phyloP scores from a whole-genome alignment of 2,888 invertebrate species.

The Chromoteleia sp. region DNA sequence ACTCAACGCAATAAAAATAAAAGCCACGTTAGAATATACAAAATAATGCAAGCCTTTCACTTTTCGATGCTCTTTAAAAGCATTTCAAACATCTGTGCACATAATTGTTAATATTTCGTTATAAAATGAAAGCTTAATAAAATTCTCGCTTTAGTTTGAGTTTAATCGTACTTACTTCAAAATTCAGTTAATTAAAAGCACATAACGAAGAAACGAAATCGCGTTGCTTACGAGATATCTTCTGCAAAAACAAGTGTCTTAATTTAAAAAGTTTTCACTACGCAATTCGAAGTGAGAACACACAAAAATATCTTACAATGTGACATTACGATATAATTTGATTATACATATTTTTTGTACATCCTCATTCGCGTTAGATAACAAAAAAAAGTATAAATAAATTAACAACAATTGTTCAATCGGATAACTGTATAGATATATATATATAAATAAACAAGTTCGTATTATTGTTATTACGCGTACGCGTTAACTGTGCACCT shows the following conservation, averaged over 20 bases:
- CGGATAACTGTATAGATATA: too few relatives aligned
- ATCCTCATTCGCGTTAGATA: background rate
- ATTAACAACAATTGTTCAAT: too few relatives aligned
- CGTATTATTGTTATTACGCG: too few relatives aligned
- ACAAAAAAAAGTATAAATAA: too few relatives aligned
- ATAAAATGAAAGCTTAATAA: constrained; percentile 32
- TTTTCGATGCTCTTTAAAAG: background rate
- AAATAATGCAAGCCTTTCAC: background rate
- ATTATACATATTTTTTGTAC: background rate
- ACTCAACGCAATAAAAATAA: too few relatives aligned
- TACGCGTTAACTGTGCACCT: too few relatives aligned
- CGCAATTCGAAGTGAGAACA: background rate
- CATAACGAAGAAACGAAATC: constrained; percentile 31
- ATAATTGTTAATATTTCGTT: constrained; percentile 40
- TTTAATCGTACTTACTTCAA: constrained; percentile 38
- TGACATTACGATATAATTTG: too few relatives aligned
- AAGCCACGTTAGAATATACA: too few relatives aligned
- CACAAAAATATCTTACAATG: background rate
- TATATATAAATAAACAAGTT: too few relatives aligned
- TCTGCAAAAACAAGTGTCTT: constrained; percentile 21
- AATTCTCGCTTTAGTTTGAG: constrained; percentile 25
- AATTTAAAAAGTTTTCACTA: constrained; percentile 21
- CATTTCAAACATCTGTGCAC: constrained; percentile 46
- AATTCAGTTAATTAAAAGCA: constrained; percentile 37
- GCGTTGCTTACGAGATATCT: constrained; percentile 23